These are phyloP conservation scores for Cloeon dipterum DNA, from an alignment of 2,888 invertebrate genomes.

Conservation along the genomic window DNA sequence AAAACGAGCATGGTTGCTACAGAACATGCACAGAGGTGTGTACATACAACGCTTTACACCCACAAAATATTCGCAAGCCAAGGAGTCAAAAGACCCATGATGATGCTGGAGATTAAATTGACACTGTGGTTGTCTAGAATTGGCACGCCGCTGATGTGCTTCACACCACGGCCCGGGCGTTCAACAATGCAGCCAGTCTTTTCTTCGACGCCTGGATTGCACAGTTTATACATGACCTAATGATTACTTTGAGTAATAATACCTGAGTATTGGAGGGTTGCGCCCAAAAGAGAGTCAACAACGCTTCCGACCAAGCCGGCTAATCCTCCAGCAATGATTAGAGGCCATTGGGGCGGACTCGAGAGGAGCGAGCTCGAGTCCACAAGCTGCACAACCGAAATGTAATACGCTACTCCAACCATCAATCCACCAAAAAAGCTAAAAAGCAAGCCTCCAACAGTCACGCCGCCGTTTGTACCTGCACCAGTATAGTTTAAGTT, in stretches of 20 bases:
- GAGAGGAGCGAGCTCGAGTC: conserved; percentile 28
- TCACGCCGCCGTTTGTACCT: conserved; percentile 81
- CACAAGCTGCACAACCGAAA: conserved; percentile 36
- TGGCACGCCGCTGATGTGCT: conserved; percentile 49
- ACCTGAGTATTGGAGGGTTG: conserved; percentile 71
- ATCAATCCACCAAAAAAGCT: conserved; percentile 41
- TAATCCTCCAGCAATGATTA: conserved; percentile 43
- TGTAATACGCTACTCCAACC: conserved; percentile 49
- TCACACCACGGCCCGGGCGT: conserved; percentile 38
- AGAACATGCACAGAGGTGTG: neutral
- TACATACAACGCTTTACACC: conserved; percentile 15
- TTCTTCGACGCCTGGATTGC: conserved; percentile 42
- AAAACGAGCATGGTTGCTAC: neutral
- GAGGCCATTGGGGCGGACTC: conserved; percentile 55
- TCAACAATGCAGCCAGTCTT: conserved; percentile 43
- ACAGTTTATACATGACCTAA: conserved; percentile 1
- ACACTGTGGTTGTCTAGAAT: conserved; percentile 73
- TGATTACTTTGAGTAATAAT: conserved; percentile 6
- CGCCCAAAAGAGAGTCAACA: conserved; percentile 65
- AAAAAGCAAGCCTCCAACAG: conserved; percentile 25
- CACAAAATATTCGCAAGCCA: conserved; percentile 31
- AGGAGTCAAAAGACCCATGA: conserved; percentile 47
- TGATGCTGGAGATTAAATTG: conserved; percentile 56
- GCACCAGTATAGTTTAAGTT: too few species aligned
- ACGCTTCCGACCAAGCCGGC: conserved; percentile 61